These are phyloP conservation scores for Polypedilum pembai DNA, from an alignment of 1,140 invertebrate species.

Conservation along the genomic window DNA sequence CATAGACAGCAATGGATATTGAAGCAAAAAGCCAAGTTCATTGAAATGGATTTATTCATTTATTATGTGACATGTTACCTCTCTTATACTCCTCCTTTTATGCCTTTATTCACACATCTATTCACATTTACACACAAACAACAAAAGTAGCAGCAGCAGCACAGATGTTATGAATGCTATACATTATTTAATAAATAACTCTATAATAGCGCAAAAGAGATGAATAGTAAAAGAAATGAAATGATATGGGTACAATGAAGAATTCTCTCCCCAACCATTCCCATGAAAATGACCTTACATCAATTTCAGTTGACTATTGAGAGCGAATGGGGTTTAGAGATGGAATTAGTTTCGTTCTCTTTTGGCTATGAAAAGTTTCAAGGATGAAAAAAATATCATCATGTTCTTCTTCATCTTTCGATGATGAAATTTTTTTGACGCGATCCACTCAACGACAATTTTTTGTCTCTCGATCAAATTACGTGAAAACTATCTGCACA, in stretches of 20 bases:
- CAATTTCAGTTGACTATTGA: not conserved
- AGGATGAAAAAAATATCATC: not conserved
- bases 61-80: not conserved
- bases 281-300: not conserved
- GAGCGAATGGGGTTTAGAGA: not conserved
- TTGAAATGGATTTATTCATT: not conserved
- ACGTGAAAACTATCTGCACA: no score
- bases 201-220: no score
- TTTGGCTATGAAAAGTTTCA: not conserved
- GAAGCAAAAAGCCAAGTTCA: no score
- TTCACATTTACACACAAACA: no score
- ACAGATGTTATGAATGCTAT: no score
- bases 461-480: no score
- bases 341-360: not conserved
- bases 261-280: not conserved
- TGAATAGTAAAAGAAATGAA: not conserved
- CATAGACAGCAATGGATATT: no score
- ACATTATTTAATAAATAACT: no score
- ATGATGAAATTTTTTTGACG: not conserved
- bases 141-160: no score
- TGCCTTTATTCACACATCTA: no score
- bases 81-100: no score
- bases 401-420: not conserved
- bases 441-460: no score
- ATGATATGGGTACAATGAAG: slow-evolving; percentile 1